Conservation (phyloP, 2,888 invertebrate species). For the Polydrusus cervinus region DNA sequence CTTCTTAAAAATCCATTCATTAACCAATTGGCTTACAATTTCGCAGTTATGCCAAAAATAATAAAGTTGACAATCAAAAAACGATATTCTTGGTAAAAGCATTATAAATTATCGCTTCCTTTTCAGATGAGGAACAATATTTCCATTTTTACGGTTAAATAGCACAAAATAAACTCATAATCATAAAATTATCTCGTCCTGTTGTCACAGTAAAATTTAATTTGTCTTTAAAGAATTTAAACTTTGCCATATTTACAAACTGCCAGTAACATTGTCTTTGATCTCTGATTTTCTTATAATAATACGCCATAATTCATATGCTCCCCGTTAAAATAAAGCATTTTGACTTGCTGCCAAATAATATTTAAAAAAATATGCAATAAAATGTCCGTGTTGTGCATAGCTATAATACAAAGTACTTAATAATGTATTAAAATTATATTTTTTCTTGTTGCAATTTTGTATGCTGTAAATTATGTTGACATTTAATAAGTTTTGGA, state of each 20-base stretch:
- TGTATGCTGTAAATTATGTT: not conserved
- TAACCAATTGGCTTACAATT: not conserved
- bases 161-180: constrained; percentile 21
- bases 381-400: constrained; percentile 7
- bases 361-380: constrained; percentile 34
- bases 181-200: constrained; percentile 22
- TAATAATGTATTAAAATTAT: not conserved
- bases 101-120: constrained; percentile 13
- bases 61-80: constrained; percentile 9
- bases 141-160: constrained; percentile 12
- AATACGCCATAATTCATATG: constrained; percentile 43
- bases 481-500: too few species aligned
- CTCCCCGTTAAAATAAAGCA: constrained; percentile 28
- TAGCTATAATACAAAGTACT: not conserved
- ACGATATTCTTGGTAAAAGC: constrained; percentile 33
- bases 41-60: not conserved
- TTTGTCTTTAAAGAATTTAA: constrained; percentile 48
- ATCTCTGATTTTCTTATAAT: constrained; percentile 46
- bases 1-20: constrained; percentile 5
- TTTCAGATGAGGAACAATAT: constrained; percentile 28
- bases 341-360: constrained; percentile 46
- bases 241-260: constrained; percentile 49
- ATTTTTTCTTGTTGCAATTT: not conserved
- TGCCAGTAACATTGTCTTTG: constrained; percentile 47
- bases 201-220: constrained; percentile 40